phyloP scores from a whole-genome alignment of 2,888 invertebrate species.

The Poecilus cupreus region DNA sequence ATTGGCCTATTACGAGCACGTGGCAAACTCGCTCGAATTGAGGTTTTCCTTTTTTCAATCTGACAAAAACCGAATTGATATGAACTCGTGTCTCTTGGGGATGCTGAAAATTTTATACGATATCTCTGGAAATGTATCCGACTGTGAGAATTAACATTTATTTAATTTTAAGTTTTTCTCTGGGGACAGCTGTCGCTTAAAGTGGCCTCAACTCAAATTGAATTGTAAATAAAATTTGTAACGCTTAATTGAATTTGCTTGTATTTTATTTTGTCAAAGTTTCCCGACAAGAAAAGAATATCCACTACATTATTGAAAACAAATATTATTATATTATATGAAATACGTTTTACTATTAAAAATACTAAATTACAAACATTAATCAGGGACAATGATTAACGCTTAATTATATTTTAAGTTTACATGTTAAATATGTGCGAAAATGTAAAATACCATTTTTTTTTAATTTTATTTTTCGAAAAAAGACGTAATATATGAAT shows the following conservation, averaged over 20 bases:
- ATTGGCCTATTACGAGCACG: background rate
- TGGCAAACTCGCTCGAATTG: background rate
- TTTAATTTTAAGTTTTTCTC: background rate
- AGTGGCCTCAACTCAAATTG: background rate
- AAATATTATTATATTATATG: too few species aligned
- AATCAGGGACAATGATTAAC: too few species aligned
- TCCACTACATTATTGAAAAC: too few species aligned
- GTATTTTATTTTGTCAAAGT: background rate
- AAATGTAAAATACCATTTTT: too few species aligned
- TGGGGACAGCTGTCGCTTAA: background rate
- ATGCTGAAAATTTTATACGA: background rate
- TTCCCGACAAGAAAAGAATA: too few species aligned
- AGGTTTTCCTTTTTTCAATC: background rate
- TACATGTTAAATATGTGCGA: too few species aligned
- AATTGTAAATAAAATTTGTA: slow-evolving; percentile 2
- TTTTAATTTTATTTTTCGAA: too few species aligned
- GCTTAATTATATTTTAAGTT: too few species aligned
- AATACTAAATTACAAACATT: too few species aligned
- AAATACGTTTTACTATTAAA: too few species aligned
- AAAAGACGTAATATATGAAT: too few species aligned
- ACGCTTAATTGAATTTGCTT: background rate
- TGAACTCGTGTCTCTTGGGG: background rate
- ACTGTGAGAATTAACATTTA: slow-evolving; percentile 6
- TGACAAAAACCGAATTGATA: slow-evolving; percentile 4
- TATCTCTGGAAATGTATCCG: background rate